These are phyloP conservation scores for Venustaconcha ellipsiformis DNA, from an alignment of 1,140 invertebrate genomes.

Conservation along the genomic window DNA sequence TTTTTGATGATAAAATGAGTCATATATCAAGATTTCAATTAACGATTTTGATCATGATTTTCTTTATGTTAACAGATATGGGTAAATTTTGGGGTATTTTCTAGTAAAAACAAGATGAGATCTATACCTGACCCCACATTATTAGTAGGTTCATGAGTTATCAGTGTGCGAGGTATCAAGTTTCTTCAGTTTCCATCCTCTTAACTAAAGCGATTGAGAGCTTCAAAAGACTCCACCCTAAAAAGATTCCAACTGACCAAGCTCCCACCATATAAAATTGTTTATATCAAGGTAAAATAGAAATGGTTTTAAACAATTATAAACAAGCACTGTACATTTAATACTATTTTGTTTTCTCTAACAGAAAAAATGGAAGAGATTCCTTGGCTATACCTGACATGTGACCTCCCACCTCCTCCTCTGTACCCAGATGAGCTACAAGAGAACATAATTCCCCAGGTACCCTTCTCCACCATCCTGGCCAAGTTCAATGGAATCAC, in stretches of 20 bases:
- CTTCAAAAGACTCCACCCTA: slow-evolving; percentile 83
- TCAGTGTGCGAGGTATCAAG: too few relatives aligned
- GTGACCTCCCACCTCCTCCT: slow-evolving; percentile 95
- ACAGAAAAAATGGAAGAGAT: slow-evolving; percentile 87
- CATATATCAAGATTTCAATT: too few relatives aligned
- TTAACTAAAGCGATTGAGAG: too few relatives aligned
- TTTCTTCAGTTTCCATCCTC: too few relatives aligned
- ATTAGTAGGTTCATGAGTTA: too few relatives aligned
- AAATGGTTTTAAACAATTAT: too few relatives aligned
- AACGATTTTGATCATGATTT: too few relatives aligned
- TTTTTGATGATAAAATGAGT: too few relatives aligned
- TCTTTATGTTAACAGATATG: too few relatives aligned
- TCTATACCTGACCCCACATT: too few relatives aligned
- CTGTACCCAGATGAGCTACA: slow-evolving; percentile 97
- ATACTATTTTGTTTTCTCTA: not conserved
- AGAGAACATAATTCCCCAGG: slow-evolving; percentile 99
- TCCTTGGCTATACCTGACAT: slow-evolving; percentile 95
- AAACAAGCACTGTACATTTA: not conserved
- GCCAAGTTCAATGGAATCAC: slow-evolving; percentile 96
- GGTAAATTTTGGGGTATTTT: too few relatives aligned
- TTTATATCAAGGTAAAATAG: slow-evolving; percentile 87
- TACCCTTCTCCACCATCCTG: slow-evolving; percentile 92
- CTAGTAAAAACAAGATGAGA: too few relatives aligned
- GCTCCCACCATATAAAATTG: slow-evolving; percentile 94
- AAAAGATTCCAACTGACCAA: slow-evolving; percentile 96